These are phyloP conservation scores for Echinarachnius parma DNA, from an alignment of 53 echinoderm and acorn worm genomes.

Conservation along the genomic window DNA sequence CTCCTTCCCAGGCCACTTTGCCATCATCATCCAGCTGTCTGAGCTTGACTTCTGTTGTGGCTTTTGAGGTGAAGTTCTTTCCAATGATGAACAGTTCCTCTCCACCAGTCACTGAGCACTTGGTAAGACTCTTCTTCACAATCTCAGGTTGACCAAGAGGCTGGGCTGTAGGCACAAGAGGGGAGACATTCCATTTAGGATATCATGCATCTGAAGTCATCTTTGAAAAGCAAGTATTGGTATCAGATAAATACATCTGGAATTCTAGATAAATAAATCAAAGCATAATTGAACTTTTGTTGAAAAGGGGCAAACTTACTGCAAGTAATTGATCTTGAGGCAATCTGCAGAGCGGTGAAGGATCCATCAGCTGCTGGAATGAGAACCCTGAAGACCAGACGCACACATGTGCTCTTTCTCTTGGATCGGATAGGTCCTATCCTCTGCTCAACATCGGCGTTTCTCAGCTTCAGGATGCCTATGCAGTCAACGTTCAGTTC, in stretches of 20 bases:
- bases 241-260: no score
- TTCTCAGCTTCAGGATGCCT: constrained; percentile 91
- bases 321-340: constrained; percentile 82
- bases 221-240: no score
- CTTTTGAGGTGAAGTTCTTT: constrained; percentile 92
- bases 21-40: constrained; percentile 70
- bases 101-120: constrained; percentile 75
- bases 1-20: constrained; percentile 75
- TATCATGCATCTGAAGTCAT: no score
- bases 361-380: constrained; percentile 59
- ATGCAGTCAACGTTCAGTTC: constrained; percentile 90
- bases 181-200: no score
- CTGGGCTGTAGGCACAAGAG: constrained; percentile 82
- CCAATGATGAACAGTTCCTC: constrained; percentile 96
- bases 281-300: neutral
- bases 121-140: constrained; percentile 79
- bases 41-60: constrained; percentile 79
- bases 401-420: constrained; percentile 90
- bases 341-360: constrained; percentile 54
- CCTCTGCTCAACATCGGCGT: constrained; percentile 97
- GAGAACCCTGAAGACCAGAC: constrained; percentile 79
- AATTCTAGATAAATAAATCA: neutral
- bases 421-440: constrained; percentile 81
- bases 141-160: constrained; percentile 97
- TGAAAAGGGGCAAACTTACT: constrained; percentile 78